Base-by-base conservation (phyloP, 2,113 vertebrate genomes). In the Periophthalmus modestus region DNA sequence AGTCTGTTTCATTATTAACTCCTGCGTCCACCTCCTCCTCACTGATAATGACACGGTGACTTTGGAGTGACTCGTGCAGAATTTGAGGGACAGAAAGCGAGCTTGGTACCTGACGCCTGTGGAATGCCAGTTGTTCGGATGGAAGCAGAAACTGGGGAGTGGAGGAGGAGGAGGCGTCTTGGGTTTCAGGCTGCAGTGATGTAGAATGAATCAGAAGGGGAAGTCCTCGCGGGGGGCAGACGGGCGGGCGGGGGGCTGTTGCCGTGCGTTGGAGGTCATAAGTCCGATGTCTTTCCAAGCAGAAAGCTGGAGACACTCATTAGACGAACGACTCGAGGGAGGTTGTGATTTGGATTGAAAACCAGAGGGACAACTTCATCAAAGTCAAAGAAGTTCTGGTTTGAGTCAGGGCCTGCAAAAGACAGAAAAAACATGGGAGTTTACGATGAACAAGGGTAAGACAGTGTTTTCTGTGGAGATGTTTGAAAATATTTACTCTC, bases 361-460 rank as follows among this genome's bases (percentile, higher is more conserved):
- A 16, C 6, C 16, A 65, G 33, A 11, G 9, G 62, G 33, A 39
- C 62, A 65, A 39, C 18, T 65, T 65, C 18, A 0, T 34, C 34
- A 71, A n/a, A 57, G 80, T 68, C 74, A 73, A 15, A 11, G 43
- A 47, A 69, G 66, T 71, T 52, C 57, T 66, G 71, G 68, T 79
- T 21, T 16, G 65, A 77, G 66, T 5, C n/a, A 68, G 50, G 61
- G 47, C 67, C 3, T 28, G 21, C 34, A 83, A 34, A 69, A 59
- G 24, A 82, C 1, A 28, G 75, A 89, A 66, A 74, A 87, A 78
- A 74, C 55, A 73, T 88, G 87, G 84, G 87, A 54, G 19, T 85
- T 16, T 85, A 75, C 77, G 84, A 88, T 82, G 79, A 92, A 66
- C 86, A 88, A 72, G 81, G 69, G 85, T 90, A 72, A 84, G 79